Conservation (phyloP, 2,113 vertebrate species). For the Sylvilagus bachmani region DNA sequence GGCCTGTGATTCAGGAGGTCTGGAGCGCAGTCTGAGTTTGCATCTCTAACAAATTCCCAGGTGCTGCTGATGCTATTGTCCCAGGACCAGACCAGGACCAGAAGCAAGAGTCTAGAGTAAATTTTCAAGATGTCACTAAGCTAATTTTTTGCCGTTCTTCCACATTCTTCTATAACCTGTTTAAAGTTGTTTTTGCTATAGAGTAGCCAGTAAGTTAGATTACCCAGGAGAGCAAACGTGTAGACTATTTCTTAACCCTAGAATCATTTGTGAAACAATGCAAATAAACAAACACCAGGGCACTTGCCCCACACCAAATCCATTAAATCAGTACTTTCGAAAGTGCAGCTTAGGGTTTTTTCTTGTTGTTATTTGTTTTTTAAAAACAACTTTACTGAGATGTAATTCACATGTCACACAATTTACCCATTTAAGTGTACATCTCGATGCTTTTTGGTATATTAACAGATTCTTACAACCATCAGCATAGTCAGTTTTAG, state of each 20-base stretch:
- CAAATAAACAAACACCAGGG: not conserved
- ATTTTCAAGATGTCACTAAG: not conserved
- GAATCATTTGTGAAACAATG: not conserved
- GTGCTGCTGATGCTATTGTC: not conserved
- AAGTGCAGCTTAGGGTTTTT: too few species aligned
- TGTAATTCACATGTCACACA: not conserved
- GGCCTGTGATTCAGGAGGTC: not conserved
- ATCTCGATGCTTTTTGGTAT: not conserved
- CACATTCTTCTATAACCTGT: not conserved
- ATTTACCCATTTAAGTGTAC: not conserved
- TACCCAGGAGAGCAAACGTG: not conserved
- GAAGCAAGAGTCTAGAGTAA: not conserved
- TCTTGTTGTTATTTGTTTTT: too few species aligned
- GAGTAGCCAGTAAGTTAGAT: not conserved
- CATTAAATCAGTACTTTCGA: not conserved
- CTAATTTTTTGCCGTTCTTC: not conserved
- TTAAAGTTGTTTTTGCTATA: not conserved
- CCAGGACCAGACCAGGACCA: not conserved
- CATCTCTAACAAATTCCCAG: not conserved
- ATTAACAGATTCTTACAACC: not conserved
- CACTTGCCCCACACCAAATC: not conserved
- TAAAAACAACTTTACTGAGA: not conserved
- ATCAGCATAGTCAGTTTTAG: not conserved
- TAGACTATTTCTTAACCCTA: not conserved
- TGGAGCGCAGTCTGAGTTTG: too few species aligned